Evolutionary conservation across 2,888 invertebrate species (phyloP), one percentile per base, ranked within the genome.

Genomic region (Drosophila koepferae): DNA sequence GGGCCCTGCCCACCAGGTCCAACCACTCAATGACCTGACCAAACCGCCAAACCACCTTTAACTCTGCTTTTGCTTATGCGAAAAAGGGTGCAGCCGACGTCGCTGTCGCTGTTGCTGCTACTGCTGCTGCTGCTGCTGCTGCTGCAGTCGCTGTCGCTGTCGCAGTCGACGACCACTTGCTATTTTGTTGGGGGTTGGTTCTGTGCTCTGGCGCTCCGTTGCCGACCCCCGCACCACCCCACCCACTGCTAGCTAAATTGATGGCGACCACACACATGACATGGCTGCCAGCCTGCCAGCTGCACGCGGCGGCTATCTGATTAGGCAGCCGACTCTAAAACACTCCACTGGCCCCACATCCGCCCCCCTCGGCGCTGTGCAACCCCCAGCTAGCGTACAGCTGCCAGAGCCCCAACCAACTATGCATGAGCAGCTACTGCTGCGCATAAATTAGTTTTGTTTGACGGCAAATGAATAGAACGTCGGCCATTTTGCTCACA

Each of bases 361-460:
- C 18, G 2, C 54, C 10, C n/a, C n/a, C 38, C 55, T 41, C 55
- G 40, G 12, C 9, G 7, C 14, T 12, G 28, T 10, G 44, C 58
- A 58, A 36, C 48, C 59, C 59, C 48, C 9, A 60, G 18, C 38
- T 16, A 46, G 4, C 28, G 1, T 9, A 16, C 28, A 38, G 28
- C 18, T 18, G 5, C 1, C 48, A 48, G 59, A 48, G 59, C 48
- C 48, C 48, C 48, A 60, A 36, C 20, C 44, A 12, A 20, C 38
- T 54, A 8, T 51, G 18, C n/a, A 14, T 7, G 14, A 28, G 36
- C 43, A 43, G 34, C 49, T 53, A 38, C 44, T 53, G 20, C 48
- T 87, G 90, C 84, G 88, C 88, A 89, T 86, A 86, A 87, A 86
- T 86, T 86, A 89, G 86, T 82, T 87, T 87, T 89, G 88, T 72